Evolutionary conservation across 2,888 invertebrate genomes (phyloP), one percentile per base, ranked within the genome.

Genomic region (Noctuana brunneofusca): DNA sequence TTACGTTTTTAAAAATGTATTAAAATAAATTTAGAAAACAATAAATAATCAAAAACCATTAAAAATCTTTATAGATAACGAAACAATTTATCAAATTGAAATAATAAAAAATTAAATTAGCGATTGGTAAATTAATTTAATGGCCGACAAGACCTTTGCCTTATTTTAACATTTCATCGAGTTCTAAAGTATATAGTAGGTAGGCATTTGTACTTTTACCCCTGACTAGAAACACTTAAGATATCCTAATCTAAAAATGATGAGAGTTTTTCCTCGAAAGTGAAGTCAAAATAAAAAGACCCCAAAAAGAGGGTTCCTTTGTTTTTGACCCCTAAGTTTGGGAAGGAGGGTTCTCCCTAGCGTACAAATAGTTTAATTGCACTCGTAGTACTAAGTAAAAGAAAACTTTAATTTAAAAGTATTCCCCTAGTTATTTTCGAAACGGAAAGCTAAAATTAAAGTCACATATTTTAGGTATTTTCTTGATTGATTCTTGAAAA

Each of bases 331-430:
- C 50, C 41, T 27, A 46, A 27, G 52, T 59, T 59, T 18, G 43
- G 43, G 43, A 38, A 49, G 14, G 27, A 59, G 53, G 53, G 59
- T 53, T 43, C n/a, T 20, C 46, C 53, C 22, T 52, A 30, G 43
- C 20, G 53, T 22, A 60, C 53, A 60, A 60, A 60, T 60, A 60
- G 59, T 60, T 53, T 53, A 60, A 60, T 60, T 60, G 53, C 53
- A 53, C 59, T 16, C n/a, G 32, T 46, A 46, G 46, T 22, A 30
- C 30, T 4, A 53, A 53, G 43, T 22, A 24, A 46, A 52, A 53
- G 43, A 53, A 32, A 60, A 53, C 32, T 52, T 32, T 32, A 9
- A 53, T 30, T 18, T n/a, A 24, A n/a, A 11, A 38, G 18, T 58
- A 9, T 12, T 22, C 48, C 22, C 22, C 6, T 48, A 6, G 11